phyloP scores from a whole-genome alignment of 2,113 vertebrate species.

The Neofelis nebulosa region DNA sequence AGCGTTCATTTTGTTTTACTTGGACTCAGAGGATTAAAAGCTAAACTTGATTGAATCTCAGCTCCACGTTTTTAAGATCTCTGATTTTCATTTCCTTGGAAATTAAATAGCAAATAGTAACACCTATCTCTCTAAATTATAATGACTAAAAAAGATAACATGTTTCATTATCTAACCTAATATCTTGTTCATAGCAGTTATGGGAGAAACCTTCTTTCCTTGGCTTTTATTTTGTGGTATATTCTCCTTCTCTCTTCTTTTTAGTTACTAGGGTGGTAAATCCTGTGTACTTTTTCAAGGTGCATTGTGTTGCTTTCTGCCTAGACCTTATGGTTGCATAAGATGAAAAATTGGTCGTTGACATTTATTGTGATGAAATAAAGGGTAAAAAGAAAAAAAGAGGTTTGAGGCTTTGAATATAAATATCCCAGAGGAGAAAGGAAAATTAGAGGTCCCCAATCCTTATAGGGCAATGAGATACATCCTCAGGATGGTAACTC shows the following conservation, averaged over 20 bases:
- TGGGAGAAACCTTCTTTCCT: not conserved
- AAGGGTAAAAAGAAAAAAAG: not conserved
- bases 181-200: not conserved
- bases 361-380: constrained; percentile 37
- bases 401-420: not conserved
- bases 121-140: not conserved
- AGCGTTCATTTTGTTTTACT: not conserved
- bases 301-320: not conserved
- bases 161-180: not conserved
- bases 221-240: not conserved
- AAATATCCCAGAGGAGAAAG: not conserved
- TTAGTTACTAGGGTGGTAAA: not conserved
- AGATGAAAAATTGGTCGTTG: not conserved
- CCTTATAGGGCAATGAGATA: not conserved
- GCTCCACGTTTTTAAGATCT: not conserved
- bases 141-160: not conserved
- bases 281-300: not conserved
- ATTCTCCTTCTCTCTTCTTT: not conserved
- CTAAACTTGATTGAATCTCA: not conserved
- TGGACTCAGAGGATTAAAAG: not conserved
- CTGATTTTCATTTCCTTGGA: not conserved
- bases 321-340: not conserved
- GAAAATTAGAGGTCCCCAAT: not conserved
- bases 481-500: not conserved
- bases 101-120: not conserved